phyloP scores from a whole-genome alignment of 2,888 invertebrate genomes.

The Harpalus rufipes region DNA sequence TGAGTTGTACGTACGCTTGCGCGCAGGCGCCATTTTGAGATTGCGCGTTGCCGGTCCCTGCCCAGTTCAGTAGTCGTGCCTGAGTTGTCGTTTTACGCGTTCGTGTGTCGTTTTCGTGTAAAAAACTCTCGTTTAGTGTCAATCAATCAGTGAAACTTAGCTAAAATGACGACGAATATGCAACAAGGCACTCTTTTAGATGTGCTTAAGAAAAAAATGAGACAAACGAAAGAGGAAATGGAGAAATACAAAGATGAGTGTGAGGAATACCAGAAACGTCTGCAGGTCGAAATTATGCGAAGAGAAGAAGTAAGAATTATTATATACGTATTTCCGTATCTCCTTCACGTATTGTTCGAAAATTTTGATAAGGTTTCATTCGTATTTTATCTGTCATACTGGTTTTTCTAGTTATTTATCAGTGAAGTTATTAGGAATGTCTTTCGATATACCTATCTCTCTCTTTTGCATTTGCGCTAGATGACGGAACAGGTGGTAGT shows the following conservation, averaged over 20 bases:
- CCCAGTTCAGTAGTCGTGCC: slow-evolving; percentile 58
- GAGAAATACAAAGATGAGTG: slow-evolving; percentile 99
- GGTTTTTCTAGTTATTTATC: slow-evolving; percentile 48
- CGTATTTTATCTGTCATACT: slow-evolving; percentile 36
- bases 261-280: slow-evolving; percentile 96
- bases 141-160: slow-evolving; percentile 45
- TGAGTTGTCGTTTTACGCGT: slow-evolving; percentile 50
- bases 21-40: slow-evolving; percentile 72
- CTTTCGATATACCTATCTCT: slow-evolving; percentile 42
- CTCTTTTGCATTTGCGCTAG: slow-evolving; percentile 30
- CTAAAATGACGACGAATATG: slow-evolving; percentile 91
- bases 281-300: slow-evolving; percentile 96
- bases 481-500: slow-evolving; percentile 63
- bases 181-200: slow-evolving; percentile 96
- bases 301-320: slow-evolving; percentile 93
- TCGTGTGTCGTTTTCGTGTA: slow-evolving; percentile 53
- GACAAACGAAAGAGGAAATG: slow-evolving; percentile 99
- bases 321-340: no score
- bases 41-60: slow-evolving; percentile 64
- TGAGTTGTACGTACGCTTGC: slow-evolving; percentile 73
- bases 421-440: slow-evolving; percentile 26
- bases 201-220: slow-evolving; percentile 99
- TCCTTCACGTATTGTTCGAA: no score
- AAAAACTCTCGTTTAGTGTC: slow-evolving; percentile 60
- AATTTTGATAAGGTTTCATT: neutral